Percentiles rank a stretch among this genome's conserved stretches.
Evolutionary conservation across 2,797 vertebrate species (phyloP).

Genomic region (Micropoecilia bifurca): DNA sequence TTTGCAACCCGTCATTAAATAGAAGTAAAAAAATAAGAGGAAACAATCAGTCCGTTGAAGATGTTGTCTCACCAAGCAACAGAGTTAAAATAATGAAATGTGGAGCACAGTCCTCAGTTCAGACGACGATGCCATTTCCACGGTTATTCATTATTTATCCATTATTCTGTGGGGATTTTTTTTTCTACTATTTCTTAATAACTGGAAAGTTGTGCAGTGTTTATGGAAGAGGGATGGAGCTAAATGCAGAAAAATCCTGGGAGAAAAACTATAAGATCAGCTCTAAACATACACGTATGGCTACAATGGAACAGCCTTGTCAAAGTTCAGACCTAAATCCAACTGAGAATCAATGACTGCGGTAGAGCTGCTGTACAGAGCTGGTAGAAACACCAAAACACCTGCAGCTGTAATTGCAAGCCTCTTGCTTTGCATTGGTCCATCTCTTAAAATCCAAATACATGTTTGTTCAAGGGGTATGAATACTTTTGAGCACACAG

Average conservation of each 20-base stretch:
- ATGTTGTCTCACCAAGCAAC: too few species aligned
- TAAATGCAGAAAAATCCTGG: background rate
- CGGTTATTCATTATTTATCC: too few species aligned
- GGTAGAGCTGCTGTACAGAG: background rate
- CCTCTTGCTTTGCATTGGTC: background rate
- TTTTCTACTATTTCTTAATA: background rate
- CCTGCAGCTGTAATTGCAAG: background rate
- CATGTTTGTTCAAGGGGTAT: background rate
- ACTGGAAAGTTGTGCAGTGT: background rate
- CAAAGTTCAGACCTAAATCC: background rate
- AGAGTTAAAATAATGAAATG: background rate
- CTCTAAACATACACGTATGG: background rate
- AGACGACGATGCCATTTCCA: background rate
- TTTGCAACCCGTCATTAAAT: background rate
- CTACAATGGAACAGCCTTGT: background rate
- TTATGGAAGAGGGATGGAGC: background rate
- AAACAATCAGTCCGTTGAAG: background rate
- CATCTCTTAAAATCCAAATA: background rate
- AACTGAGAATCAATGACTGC: background rate
- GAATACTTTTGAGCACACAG: conserved; percentile 46
- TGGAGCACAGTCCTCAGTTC: background rate
- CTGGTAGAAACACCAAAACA: background rate
- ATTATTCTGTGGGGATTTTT: background rate
- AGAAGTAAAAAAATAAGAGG: background rate
- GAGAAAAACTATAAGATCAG: background rate